Percentiles rank a stretch among this genome's conserved stretches.
Evolutionary conservation across 2,113 vertebrate genomes (phyloP).

Genomic region (Cyrtonyx montezumae): DNA sequence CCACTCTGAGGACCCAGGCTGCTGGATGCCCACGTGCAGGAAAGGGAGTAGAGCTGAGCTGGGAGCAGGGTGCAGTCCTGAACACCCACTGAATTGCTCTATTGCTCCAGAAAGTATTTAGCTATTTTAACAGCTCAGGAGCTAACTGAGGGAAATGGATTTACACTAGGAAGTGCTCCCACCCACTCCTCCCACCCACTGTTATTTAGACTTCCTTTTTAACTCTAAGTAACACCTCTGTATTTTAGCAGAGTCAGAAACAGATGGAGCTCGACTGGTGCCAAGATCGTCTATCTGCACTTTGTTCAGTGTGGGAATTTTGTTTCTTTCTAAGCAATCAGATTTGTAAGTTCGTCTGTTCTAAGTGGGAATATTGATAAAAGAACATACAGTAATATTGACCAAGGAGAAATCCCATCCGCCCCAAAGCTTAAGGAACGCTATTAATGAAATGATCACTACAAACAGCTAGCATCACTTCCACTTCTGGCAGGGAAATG

Average conservation of each 20-base stretch:
- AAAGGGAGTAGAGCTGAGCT: neutral
- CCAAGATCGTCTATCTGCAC: neutral
- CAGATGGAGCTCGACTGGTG: neutral
- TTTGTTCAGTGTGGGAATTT: neutral
- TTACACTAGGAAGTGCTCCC: neutral
- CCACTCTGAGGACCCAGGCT: rapidly evolving
- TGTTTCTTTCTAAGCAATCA: neutral
- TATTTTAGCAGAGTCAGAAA: neutral
- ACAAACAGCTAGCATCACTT: slow-evolving; percentile 57
- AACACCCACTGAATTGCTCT: neutral
- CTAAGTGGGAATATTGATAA: neutral
- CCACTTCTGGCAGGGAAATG: slow-evolving; percentile 61
- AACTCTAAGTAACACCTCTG: neutral
- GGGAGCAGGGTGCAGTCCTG: neutral
- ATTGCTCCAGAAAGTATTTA: neutral
- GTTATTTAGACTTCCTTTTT: neutral
- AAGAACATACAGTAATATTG: neutral
- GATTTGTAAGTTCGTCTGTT: neutral
- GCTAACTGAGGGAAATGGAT: neutral
- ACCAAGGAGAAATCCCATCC: slow-evolving; percentile 1
- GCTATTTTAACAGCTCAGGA: neutral
- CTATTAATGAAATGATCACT: slow-evolving; percentile 64
- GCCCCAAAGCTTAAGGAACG: slow-evolving; percentile 16
- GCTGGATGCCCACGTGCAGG: neutral
- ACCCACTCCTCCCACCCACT: neutral